Evolutionary conservation across 2,888 invertebrate genomes (phyloP).

Genomic region (Limenitis camilla): DNA sequence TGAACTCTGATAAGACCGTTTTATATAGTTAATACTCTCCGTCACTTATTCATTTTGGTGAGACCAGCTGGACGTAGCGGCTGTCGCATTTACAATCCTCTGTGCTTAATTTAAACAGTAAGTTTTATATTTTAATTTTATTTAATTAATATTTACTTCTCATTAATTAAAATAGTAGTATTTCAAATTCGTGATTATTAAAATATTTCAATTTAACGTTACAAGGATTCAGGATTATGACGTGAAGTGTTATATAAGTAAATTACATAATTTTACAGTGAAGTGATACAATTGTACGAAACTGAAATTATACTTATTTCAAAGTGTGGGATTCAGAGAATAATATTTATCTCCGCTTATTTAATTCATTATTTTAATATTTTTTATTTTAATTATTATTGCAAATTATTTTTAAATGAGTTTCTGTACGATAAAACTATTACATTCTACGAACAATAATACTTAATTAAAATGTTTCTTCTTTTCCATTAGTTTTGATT

Average conservation of each 20-base stretch:
- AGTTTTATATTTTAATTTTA: conserved; percentile 36
- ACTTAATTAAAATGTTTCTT: too few relatives aligned
- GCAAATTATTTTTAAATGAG: too few relatives aligned
- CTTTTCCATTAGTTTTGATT: too few relatives aligned
- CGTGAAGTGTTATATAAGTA: conserved; percentile 14
- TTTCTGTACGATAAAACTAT: too few relatives aligned
- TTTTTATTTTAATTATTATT: too few relatives aligned
- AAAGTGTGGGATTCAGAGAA: neutral
- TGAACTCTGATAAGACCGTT: conserved; percentile 68
- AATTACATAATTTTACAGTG: conserved; percentile 18
- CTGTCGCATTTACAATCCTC: conserved; percentile 47
- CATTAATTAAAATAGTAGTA: conserved; percentile 1
- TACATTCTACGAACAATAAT: too few relatives aligned
- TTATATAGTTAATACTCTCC: conserved; percentile 73
- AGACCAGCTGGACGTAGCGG: conserved; percentile 56
- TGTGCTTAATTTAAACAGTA: conserved; percentile 56
- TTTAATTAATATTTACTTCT: conserved; percentile 1
- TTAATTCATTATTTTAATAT: neutral
- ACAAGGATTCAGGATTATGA: neutral
- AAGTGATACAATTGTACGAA: conserved; percentile 17
- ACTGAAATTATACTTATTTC: conserved; percentile 71
- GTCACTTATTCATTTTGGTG: conserved; percentile 57
- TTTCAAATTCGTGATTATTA: conserved; percentile 5
- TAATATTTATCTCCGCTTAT: neutral
- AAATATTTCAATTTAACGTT: conserved; percentile 1